Percentiles rank a stretch among this genome's conserved stretches.
Evolutionary conservation across 2,888 invertebrate genomes (phyloP).

Genomic region (Theristus sp.): DNA sequence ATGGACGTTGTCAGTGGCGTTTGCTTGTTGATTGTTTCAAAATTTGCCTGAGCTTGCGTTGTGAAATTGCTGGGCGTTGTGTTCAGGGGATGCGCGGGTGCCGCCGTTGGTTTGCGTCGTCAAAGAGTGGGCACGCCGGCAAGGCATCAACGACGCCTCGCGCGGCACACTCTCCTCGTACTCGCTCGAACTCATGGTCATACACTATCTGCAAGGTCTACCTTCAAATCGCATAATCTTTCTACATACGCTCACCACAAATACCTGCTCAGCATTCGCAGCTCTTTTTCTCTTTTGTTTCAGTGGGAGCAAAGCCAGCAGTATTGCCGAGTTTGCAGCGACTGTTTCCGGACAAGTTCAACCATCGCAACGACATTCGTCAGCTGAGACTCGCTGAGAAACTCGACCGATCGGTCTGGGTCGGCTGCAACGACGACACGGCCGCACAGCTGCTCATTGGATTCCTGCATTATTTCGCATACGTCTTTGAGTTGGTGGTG

Average conservation of each 20-base stretch:
- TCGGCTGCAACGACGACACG: background rate
- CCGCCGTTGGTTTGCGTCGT: slow-evolving; percentile 70
- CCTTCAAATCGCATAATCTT: too few species aligned
- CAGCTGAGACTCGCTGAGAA: background rate
- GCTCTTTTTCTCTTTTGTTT: background rate
- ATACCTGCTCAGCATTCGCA: too few species aligned
- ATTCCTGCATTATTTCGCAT: background rate
- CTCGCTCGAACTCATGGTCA: slow-evolving; percentile 86
- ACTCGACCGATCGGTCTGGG: background rate
- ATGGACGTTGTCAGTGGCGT: slow-evolving; percentile 49
- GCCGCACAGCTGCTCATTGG: background rate
- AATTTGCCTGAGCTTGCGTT: too few species aligned
- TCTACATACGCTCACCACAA: too few species aligned
- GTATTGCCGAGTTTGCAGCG: slow-evolving; percentile 64
- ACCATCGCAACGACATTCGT: slow-evolving; percentile 30
- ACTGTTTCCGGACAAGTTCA: slow-evolving; percentile 49
- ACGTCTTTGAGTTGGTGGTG: background rate
- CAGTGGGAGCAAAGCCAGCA: slow-evolving; percentile 48
- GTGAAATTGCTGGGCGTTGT: too few species aligned
- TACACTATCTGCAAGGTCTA: slow-evolving; percentile 84
- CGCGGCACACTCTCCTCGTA: slow-evolving; percentile 76
- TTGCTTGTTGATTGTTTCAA: background rate
- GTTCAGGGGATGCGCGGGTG: slow-evolving; percentile 73
- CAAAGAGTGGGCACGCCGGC: slow-evolving; percentile 84
- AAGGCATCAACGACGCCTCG: slow-evolving; percentile 86